Percentiles rank a stretch among this genome's conserved stretches.
These are phyloP conservation scores for Scaptomyza pallida DNA, from an alignment of 1,140 invertebrate genomes.

Conservation along the genomic window DNA sequence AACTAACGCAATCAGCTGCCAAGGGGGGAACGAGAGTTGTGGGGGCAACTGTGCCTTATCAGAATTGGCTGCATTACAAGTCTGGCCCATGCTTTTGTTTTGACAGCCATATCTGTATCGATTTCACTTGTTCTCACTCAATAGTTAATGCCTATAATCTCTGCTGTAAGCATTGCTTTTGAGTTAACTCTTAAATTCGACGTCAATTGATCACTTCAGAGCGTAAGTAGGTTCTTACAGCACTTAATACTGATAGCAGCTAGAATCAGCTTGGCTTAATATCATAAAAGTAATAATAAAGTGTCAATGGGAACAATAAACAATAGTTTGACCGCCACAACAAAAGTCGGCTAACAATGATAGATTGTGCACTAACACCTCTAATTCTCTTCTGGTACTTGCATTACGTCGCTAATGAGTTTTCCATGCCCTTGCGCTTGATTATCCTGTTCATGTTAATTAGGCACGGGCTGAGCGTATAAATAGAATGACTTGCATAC, in stretches of 20 bases:
- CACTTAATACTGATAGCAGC: too few relatives aligned
- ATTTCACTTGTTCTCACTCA: slow-evolving; percentile 24
- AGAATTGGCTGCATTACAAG: slow-evolving; percentile 2
- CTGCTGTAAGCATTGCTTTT: slow-evolving; percentile 25
- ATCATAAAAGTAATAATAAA: not conserved
- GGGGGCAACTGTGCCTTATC: not conserved
- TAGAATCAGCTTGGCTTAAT: not conserved
- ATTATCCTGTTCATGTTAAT: slow-evolving; percentile 40
- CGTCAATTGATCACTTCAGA: slow-evolving; percentile 11
- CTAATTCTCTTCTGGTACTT: not conserved
- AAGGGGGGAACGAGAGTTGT: not conserved
- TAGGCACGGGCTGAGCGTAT: slow-evolving; percentile 16
- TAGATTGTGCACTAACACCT: slow-evolving; percentile 12
- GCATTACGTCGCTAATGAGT: slow-evolving; percentile 30
- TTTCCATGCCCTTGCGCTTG: slow-evolving; percentile 24
- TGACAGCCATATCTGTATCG: slow-evolving; percentile 1
- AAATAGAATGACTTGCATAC: slow-evolving; percentile 22
- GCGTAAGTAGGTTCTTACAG: not conserved
- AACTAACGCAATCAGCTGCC: slow-evolving; percentile 8
- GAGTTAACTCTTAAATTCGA: slow-evolving; percentile 12
- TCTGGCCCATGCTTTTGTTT: not conserved
- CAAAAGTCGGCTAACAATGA: slow-evolving; percentile 11
- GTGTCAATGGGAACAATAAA: slow-evolving; percentile 26
- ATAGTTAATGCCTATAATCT: slow-evolving; percentile 29
- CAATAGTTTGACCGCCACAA: slow-evolving; percentile 7